Evolutionary conservation across 2,113 vertebrate species (phyloP), one percentile per base, ranked within the genome.

Genomic region (Vulpes lagopus): DNA sequence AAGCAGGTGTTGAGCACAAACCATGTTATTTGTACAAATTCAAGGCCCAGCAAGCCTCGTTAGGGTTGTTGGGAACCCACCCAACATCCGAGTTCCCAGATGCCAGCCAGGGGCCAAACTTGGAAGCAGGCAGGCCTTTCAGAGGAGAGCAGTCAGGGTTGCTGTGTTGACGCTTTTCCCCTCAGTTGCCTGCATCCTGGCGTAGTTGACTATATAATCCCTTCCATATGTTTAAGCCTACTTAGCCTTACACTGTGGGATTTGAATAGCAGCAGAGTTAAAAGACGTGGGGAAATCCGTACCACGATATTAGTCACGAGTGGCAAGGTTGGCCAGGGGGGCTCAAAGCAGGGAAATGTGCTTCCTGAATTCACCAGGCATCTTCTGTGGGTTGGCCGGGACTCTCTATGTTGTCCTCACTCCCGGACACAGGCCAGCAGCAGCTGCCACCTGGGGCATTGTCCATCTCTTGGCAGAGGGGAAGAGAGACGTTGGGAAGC

Each of bases 121-220:
- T 19, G 43, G 8, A 43, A 35, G 64, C n/a, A 23, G 53, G 32
- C 9, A 43, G 43, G 43, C 43, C 15, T 76, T 81, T 53, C 49
- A 7, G 35, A 78, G 73, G 57, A 27, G 0, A 35, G 7, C 15
- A 27, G 35, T 64, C 25, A 22, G 35, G 25, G 16, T 20, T 30
- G 17, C 60, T 32, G 0, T 11, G 19, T n/a, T 17, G 15, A 60
- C 0, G 1, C 73, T 83, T 76, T 86, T 15, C 74, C 6, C 3
- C 22, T 0, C 25, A 2, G 17, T 22, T 32, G 65, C 20, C 65
- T 53, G 1, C 2, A 3, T 51, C 71, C 78, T 82, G 73, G 64
- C 60, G 0, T 4, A 15, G 5, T 73, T 67, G 64, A 57, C 19
- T 55, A 19, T 43, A 3, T 22, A 53, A 15, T 25, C 59, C 27